These are phyloP conservation scores for Schizothorax lantsangensis DNA, from an alignment of 2,797 vertebrate species.

Conservation along the genomic window DNA sequence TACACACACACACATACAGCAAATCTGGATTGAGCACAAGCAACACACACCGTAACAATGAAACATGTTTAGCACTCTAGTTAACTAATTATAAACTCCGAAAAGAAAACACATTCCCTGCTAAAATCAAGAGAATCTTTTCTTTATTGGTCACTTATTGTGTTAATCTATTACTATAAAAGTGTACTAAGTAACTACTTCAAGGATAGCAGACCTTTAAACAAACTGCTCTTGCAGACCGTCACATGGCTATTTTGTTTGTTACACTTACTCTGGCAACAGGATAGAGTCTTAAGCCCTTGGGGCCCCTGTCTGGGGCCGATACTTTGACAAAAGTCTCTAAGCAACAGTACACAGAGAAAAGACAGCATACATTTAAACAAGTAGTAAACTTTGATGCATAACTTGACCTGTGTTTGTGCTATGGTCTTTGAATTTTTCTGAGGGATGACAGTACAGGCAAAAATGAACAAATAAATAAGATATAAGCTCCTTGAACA, in stretches of 20 bases:
- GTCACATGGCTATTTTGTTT: background rate
- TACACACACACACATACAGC: slow-evolving; percentile 5
- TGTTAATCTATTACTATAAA: slow-evolving; percentile 6
- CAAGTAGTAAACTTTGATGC: background rate
- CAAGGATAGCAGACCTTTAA: background rate
- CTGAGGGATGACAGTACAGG: background rate
- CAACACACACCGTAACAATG: background rate
- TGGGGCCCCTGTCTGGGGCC: slow-evolving; percentile 12
- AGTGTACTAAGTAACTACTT: slow-evolving; percentile 14
- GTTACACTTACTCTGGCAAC: background rate
- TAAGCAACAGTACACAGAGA: background rate
- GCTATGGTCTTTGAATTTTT: too few relatives aligned
- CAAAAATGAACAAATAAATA: background rate
- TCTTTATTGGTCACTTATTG: slow-evolving; percentile 14
- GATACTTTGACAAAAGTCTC: slow-evolving; percentile 26
- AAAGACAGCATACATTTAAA: background rate
- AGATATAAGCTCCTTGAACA: background rate
- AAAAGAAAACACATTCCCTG: background rate
- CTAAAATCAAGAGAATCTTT: background rate
- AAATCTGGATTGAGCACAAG: background rate
- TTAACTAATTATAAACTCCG: background rate
- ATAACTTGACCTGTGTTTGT: background rate
- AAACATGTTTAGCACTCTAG: background rate
- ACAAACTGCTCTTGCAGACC: background rate
- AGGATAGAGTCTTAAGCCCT: background rate